These are phyloP conservation scores for Morone saxatilis DNA, from an alignment of 2,113 vertebrate genomes.

Conservation along the genomic window DNA sequence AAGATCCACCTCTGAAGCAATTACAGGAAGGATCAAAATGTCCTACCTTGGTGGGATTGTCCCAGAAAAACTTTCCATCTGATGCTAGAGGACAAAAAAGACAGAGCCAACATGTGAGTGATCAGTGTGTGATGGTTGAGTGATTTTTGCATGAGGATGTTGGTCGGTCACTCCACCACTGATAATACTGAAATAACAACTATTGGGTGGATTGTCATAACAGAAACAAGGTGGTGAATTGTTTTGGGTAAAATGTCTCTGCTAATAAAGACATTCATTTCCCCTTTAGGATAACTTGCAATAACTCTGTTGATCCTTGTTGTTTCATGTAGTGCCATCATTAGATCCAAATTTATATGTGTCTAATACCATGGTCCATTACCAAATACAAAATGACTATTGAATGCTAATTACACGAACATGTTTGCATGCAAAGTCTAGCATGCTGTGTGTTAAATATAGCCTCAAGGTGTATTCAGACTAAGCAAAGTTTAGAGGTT, in stretches of 20 bases:
- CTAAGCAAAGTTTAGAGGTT: too few species aligned
- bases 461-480: too few species aligned
- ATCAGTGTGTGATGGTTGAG: not conserved
- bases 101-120: not conserved
- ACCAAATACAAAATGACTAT: too few species aligned
- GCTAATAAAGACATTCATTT: not conserved
- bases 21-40: slow-evolving; percentile 46
- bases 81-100: slow-evolving; percentile 49
- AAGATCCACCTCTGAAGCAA: slow-evolving; percentile 62
- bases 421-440: not conserved
- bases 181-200: not conserved
- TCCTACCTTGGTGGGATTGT: slow-evolving; percentile 78
- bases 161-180: not conserved
- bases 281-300: not conserved
- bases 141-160: not conserved
- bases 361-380: too few species aligned
- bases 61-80: slow-evolving; percentile 72
- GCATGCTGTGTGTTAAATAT: too few species aligned
- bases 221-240: not conserved
- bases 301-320: not conserved
- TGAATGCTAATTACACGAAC: not conserved
- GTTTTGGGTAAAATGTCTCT: not conserved
- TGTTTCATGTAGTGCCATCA: too few species aligned
- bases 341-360: too few species aligned
- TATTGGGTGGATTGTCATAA: not conserved